These are phyloP conservation scores for Junonia oenone DNA, from an alignment of 2,888 invertebrate species.

Conservation along the genomic window DNA sequence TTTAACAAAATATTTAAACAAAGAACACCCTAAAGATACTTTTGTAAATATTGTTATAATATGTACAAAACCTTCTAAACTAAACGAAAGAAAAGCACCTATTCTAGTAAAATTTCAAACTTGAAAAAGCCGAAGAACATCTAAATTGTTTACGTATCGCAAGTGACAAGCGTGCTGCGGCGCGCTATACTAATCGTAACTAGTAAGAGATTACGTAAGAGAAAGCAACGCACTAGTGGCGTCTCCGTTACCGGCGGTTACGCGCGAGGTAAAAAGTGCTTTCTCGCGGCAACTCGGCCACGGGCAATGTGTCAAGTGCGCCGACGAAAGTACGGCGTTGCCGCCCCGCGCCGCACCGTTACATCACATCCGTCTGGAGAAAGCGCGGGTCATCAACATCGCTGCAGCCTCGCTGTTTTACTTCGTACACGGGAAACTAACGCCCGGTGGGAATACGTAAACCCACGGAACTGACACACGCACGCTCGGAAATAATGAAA, in stretches of 20 bases:
- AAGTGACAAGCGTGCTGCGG: slow-evolving; percentile 11
- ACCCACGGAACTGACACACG: too few species aligned
- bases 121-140: background rate
- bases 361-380: slow-evolving; percentile 74
- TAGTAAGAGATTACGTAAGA: slow-evolving; percentile 66
- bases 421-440: background rate
- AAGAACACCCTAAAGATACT: too few species aligned
- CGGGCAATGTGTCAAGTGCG: slow-evolving; percentile 79
- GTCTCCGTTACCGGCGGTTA: slow-evolving; percentile 64
- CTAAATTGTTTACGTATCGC: background rate
- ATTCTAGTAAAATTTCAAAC: too few species aligned
- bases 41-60: too few species aligned
- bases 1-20: too few species aligned
- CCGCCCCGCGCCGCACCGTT: slow-evolving; percentile 49
- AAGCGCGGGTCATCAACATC: slow-evolving; percentile 68
- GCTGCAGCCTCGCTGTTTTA: slow-evolving; percentile 27
- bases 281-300: slow-evolving; percentile 77
- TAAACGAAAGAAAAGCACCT: too few species aligned
- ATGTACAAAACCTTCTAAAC: too few species aligned
- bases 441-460: too few species aligned
- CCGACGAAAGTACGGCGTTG: slow-evolving; percentile 75
- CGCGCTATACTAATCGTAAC: slow-evolving; percentile 54
- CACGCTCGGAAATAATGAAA: too few species aligned
- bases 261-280: slow-evolving; percentile 74
- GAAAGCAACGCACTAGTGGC: slow-evolving; percentile 73